Percentiles rank a stretch among this genome's conserved stretches.
Conservation (phyloP, 1,140 invertebrate genomes). For the Diuraphis noxia region DNA sequence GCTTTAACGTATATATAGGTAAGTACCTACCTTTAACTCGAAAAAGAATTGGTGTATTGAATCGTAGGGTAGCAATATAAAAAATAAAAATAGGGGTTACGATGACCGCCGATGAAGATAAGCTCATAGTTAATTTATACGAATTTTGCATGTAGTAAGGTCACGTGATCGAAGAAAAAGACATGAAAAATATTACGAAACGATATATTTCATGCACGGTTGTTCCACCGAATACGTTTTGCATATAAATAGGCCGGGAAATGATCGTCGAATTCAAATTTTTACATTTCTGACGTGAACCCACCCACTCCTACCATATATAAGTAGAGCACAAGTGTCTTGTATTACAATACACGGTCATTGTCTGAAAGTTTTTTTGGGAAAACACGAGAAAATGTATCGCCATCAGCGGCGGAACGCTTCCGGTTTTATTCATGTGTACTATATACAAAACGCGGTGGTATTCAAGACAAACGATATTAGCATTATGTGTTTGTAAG, state of each 20-base stretch:
- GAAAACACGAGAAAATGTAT: slow-evolving; percentile 52
- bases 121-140: slow-evolving; percentile 40
- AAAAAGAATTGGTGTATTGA: slow-evolving; percentile 34
- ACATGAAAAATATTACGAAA: slow-evolving; percentile 44
- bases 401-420: slow-evolving; percentile 51
- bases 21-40: not conserved
- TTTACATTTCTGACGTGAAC: slow-evolving; percentile 50
- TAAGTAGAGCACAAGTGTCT: slow-evolving; percentile 40
- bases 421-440: slow-evolving; percentile 52
- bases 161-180: slow-evolving; percentile 25
- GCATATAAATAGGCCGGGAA: slow-evolving; percentile 47
- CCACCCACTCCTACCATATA: not conserved
- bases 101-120: slow-evolving; percentile 35
- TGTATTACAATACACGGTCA: slow-evolving; percentile 44
- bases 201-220: slow-evolving; percentile 36
- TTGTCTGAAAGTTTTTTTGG: slow-evolving; percentile 51
- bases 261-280: slow-evolving; percentile 53
- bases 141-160: slow-evolving; percentile 35
- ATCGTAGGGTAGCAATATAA: not conserved
- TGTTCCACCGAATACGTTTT: slow-evolving; percentile 18
- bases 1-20: not conserved
- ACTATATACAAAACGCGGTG: slow-evolving; percentile 1
- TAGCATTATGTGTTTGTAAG: slow-evolving; percentile 54
- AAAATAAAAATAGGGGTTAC: not conserved
- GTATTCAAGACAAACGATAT: slow-evolving; percentile 53